Base-by-base conservation (phyloP, 2,888 invertebrate species). In the Acronicta leporina region DNA sequence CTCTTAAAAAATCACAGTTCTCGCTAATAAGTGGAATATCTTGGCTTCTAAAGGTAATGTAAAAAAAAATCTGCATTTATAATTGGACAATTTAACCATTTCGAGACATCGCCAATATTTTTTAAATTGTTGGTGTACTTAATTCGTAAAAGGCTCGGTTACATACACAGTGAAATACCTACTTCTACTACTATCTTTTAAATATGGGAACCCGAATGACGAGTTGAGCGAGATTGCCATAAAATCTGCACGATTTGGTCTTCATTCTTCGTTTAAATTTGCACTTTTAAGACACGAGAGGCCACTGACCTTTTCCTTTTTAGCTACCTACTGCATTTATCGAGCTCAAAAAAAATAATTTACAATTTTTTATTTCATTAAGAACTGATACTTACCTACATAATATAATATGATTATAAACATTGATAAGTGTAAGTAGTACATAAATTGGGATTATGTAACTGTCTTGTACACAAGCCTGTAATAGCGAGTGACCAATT, bases 1-100 rank as follows among this genome's bases (percentile, higher is more conserved):
- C 2, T 6, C 7, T 53, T 4, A 30, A 8, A 46, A 57, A 53
- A 55, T 40, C 7, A 48, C 33, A 20, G 2, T 43, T 51, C 63
- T 42, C 4, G 35, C 35, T 7, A 33, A 27, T 30, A 35, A 35
- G 45, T 16, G 46, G 40, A 48, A 58, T 16, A 6, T 9, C 25
- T 30, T 5, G 30, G 30, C 9, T 5, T 30, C 25, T 5, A 30
- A 51, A 30, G 11, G 38, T 15, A 43, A 46, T 59, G 20, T 15
- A n/a, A 14, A 25, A 33, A 14, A 53, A 49, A 43, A 43, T 56
- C 25, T 53, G 30, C 41, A 43, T 50, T 10, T 48, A 30, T n/a
- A 63, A 63, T 48, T 49, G 33, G 51, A 38, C 20, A 45, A 15
- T 45, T 55, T 43, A 0, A 35, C 56, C 62, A 56, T 63, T 53